Evolutionary conservation across 2,888 invertebrate species (phyloP).

Genomic region (Tachina grossa): DNA sequence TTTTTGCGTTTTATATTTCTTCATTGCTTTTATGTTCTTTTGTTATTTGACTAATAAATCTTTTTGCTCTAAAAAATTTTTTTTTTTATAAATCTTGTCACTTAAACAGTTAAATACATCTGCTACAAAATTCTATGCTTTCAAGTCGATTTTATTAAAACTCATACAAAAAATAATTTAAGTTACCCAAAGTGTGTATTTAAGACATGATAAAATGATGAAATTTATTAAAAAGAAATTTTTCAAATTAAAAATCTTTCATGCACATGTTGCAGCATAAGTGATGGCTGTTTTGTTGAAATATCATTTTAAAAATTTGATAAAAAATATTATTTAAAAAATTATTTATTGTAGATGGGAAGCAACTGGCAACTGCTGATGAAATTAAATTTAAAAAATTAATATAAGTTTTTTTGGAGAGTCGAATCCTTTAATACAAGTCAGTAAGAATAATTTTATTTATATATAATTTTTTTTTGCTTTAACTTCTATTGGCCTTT

Average conservation of each 20-base stretch:
- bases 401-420: no score
- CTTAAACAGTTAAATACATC: slow-evolving; percentile 65
- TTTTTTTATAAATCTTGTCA: slow-evolving; percentile 45
- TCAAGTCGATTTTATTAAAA: slow-evolving; percentile 28
- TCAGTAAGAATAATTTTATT: no score
- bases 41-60: slow-evolving; percentile 56
- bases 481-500: no score
- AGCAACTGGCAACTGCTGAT: background rate
- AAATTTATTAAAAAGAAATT: slow-evolving; percentile 23
- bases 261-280: slow-evolving; percentile 27
- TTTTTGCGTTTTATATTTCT: slow-evolving; percentile 13
- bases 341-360: background rate
- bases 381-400: no score
- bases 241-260: slow-evolving; percentile 31
- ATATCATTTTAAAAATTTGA: background rate
- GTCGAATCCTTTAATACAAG: no score
- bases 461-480: no score
- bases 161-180: background rate
- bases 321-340: background rate
- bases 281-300: background rate
- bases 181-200: background rate
- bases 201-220: slow-evolving; percentile 26
- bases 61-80: slow-evolving; percentile 30
- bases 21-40: slow-evolving; percentile 3
- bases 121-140: slow-evolving; percentile 29